phyloP scores from a whole-genome alignment of 2,888 invertebrate species.

The Drosophila acutilabella region DNA sequence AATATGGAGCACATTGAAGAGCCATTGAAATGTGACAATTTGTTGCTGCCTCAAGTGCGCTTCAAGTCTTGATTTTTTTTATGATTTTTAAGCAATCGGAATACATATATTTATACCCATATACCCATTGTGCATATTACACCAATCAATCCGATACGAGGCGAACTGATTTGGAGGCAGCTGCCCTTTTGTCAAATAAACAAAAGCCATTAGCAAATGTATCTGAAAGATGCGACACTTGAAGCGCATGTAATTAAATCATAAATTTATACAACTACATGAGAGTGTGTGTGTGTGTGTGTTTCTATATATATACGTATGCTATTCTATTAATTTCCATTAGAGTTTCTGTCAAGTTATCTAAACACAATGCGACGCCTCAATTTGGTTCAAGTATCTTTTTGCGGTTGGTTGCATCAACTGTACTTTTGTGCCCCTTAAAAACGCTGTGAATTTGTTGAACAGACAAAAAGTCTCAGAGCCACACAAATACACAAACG shows the following conservation, averaged over 20 bases:
- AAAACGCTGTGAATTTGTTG: slow-evolving; percentile 47
- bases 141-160: slow-evolving; percentile 58
- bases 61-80: slow-evolving; percentile 32
- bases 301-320: slow-evolving; percentile 20
- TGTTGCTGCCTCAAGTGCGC: slow-evolving; percentile 63
- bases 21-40: slow-evolving; percentile 77
- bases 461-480: slow-evolving; percentile 55
- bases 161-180: slow-evolving; percentile 51
- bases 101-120: background rate
- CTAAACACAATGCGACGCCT: slow-evolving; percentile 66
- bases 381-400: slow-evolving; percentile 76
- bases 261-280: slow-evolving; percentile 61
- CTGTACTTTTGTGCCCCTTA: slow-evolving; percentile 50
- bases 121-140: slow-evolving; percentile 34
- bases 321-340: slow-evolving; percentile 79
- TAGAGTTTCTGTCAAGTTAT: slow-evolving; percentile 58
- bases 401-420: slow-evolving; percentile 62
- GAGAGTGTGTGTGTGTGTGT: slow-evolving; percentile 9
- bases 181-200: slow-evolving; percentile 79
- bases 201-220: slow-evolving; percentile 81
- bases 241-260: slow-evolving; percentile 75
- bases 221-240: slow-evolving; percentile 76
- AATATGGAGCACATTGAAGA: slow-evolving; percentile 73
- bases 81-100: slow-evolving; percentile 49
- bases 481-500: slow-evolving; percentile 26